phyloP scores from a whole-genome alignment of 2,888 invertebrate species.

The Acanthosepion pharaonis region DNA sequence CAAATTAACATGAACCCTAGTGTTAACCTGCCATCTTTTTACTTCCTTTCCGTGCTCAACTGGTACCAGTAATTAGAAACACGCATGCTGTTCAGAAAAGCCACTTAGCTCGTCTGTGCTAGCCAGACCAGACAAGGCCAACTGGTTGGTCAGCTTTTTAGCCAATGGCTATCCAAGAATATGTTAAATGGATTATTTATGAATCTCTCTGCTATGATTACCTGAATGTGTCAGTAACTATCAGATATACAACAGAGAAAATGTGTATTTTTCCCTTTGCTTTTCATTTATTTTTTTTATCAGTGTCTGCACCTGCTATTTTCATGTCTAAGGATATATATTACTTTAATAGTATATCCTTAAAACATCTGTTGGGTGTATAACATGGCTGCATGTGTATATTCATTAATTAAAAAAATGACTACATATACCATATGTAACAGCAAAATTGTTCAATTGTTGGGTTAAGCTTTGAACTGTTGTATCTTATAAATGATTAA shows the following conservation, averaged over 20 bases:
- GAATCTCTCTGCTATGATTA: background rate
- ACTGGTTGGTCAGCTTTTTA: constrained; percentile 8
- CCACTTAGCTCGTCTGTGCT: background rate
- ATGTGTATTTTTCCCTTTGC: background rate
- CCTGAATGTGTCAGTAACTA: background rate
- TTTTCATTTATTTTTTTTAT: background rate
- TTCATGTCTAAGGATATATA: background rate
- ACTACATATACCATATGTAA: no score
- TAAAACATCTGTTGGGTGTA: background rate
- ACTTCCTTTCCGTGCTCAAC: background rate
- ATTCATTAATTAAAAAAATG: no score
- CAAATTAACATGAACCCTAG: background rate
- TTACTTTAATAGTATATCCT: background rate
- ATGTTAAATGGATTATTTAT: background rate
- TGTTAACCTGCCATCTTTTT: background rate
- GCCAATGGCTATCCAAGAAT: background rate
- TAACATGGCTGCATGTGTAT: background rate
- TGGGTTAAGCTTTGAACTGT: no score
- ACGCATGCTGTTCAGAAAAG: background rate
- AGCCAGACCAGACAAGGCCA: background rate
- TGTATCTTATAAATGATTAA: no score
- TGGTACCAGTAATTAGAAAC: background rate
- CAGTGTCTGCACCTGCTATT: background rate
- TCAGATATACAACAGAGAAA: background rate
- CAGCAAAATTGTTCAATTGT: no score